Conservation (phyloP, 2,888 invertebrate species). For the Sepiola atlantica region DNA sequence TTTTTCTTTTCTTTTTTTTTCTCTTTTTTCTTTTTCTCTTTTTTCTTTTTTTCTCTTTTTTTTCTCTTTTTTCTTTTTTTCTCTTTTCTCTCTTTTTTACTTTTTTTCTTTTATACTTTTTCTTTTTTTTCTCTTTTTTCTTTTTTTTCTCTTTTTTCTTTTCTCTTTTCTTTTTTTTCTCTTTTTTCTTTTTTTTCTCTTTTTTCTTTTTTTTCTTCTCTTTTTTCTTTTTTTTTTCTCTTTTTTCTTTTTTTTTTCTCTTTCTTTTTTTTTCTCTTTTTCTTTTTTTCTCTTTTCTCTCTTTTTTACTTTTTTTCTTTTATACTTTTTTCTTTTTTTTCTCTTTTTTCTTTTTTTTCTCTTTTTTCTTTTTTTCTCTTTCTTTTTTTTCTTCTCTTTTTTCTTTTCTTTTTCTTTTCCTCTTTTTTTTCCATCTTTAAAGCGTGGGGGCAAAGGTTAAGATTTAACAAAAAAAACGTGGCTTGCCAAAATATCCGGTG, state of each 20-base stretch:
- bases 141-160: background rate
- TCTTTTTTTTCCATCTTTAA: background rate
- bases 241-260: background rate
- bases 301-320: background rate
- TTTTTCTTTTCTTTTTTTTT: too few species aligned
- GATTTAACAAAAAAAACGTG: too few species aligned
- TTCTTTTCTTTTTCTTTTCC: too few species aligned
- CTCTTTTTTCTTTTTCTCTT: background rate
- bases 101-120: background rate
- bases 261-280: background rate
- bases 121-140: background rate
- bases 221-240: background rate
- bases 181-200: background rate
- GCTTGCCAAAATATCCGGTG: too few species aligned
- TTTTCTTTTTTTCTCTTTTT: background rate
- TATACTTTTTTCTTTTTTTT: background rate
- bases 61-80: background rate
- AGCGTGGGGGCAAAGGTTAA: background rate
- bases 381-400: too few species aligned
- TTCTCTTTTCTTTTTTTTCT: background rate
- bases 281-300: background rate
- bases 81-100: background rate
- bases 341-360: background rate
- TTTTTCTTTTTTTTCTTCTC: background rate
- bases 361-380: too few species aligned